Evolutionary conservation across 2,113 vertebrate species (phyloP).

Genomic region (Brachyistius frenatus): DNA sequence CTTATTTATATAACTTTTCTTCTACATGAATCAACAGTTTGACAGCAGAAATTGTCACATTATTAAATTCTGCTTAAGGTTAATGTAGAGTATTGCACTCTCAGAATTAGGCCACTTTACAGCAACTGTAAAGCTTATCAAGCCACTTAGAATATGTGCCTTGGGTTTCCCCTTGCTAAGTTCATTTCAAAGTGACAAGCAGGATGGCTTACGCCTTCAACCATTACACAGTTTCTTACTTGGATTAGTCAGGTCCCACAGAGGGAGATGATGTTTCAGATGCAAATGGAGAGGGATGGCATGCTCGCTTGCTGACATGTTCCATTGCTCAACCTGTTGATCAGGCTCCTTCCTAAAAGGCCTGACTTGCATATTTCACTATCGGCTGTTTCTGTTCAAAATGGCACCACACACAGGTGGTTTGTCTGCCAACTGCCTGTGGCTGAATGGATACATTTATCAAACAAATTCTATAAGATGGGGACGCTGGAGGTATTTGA

Average conservation of each 20-base stretch:
- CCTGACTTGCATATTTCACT: slow-evolving; percentile 45
- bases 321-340: slow-evolving; percentile 74
- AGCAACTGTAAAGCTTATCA: neutral
- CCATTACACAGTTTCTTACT: slow-evolving; percentile 32
- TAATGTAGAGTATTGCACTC: neutral
- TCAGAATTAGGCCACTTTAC: neutral
- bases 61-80: neutral
- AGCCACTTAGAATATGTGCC: neutral
- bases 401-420: slow-evolving; percentile 10
- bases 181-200: slow-evolving; percentile 14
- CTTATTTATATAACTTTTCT: neutral
- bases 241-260: slow-evolving; percentile 45
- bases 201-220: slow-evolving; percentile 14
- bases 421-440: slow-evolving; percentile 26
- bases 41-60: slow-evolving; percentile 4
- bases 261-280: slow-evolving; percentile 67
- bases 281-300: slow-evolving; percentile 39
- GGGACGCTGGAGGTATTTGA: neutral
- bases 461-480: neutral
- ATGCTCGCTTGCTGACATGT: slow-evolving; percentile 53
- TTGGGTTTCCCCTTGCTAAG: slow-evolving; percentile 5
- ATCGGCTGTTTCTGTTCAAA: slow-evolving; percentile 36
- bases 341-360: slow-evolving; percentile 60
- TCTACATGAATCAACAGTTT: neutral
- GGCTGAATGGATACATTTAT: slow-evolving; percentile 30